Evolutionary conservation across 2,113 vertebrate species (phyloP).

Genomic region (Steatornis caripensis): DNA sequence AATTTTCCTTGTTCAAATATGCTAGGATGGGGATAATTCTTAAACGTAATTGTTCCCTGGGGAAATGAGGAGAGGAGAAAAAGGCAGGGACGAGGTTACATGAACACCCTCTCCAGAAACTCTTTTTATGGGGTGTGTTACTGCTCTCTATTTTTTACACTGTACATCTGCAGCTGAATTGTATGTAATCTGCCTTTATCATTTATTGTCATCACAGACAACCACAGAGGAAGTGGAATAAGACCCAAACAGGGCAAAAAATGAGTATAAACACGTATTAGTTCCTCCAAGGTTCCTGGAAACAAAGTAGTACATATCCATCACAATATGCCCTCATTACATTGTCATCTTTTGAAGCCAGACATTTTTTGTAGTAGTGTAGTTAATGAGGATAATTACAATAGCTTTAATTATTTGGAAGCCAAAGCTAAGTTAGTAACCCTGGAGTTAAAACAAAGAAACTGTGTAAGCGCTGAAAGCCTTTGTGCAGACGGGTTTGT

Average conservation of each 20-base stretch:
- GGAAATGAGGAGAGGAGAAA: background rate
- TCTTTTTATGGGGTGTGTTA: background rate
- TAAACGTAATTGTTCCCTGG: background rate
- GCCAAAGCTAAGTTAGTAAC: background rate
- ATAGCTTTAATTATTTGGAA: slow-evolving; percentile 3
- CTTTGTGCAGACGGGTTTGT: background rate
- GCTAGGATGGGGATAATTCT: background rate
- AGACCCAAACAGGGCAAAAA: slow-evolving; percentile 1
- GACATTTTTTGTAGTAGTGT: background rate
- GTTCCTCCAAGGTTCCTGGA: slow-evolving; percentile 6
- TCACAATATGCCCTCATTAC: background rate
- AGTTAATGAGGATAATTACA: background rate
- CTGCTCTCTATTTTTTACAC: background rate
- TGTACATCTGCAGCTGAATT: background rate
- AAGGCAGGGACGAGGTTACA: background rate
- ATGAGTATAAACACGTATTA: background rate
- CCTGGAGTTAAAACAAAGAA: background rate
- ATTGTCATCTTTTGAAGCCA: background rate
- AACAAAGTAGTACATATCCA: background rate
- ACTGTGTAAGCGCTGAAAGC: background rate
- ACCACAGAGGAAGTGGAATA: slow-evolving; percentile 36
- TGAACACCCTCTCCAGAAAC: background rate
- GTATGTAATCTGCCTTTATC: background rate
- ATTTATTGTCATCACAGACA: background rate
- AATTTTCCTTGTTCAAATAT: slow-evolving; percentile 20